Percentiles rank a stretch among this genome's conserved stretches.
These are phyloP conservation scores for Octodon degus DNA, from an alignment of 2,113 vertebrate species.

Conservation along the genomic window DNA sequence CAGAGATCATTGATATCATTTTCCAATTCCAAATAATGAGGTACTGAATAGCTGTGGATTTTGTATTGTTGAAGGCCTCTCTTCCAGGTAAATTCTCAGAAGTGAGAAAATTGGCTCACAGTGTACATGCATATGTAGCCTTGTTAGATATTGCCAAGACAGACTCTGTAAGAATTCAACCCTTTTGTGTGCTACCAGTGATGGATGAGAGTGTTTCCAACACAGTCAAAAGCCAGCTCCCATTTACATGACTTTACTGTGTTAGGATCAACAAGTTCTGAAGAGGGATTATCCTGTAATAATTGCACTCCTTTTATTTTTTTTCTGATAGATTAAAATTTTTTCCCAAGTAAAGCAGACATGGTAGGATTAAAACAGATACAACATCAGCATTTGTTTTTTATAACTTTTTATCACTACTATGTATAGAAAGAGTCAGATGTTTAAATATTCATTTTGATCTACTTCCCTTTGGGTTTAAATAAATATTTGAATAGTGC, in stretches of 20 bases:
- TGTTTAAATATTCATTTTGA: neutral
- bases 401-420: neutral
- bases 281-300: neutral
- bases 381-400: neutral
- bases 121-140: neutral
- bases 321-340: neutral
- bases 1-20: neutral
- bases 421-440: neutral
- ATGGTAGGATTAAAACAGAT: neutral
- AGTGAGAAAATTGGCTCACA: neutral
- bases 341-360: neutral
- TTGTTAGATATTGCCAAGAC: neutral
- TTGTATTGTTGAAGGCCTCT: neutral
- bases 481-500: neutral
- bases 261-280: neutral
- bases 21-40: neutral
- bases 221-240: neutral
- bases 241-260: neutral
- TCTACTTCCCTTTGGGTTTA: conserved; percentile 12
- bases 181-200: neutral
- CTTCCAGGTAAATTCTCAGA: neutral
- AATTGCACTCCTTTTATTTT: neutral
- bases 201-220: neutral
- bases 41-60: neutral
- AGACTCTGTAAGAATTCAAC: neutral